Conservation (phyloP, 92 coral and sea anemone species). For the Muricea muricata region DNA sequence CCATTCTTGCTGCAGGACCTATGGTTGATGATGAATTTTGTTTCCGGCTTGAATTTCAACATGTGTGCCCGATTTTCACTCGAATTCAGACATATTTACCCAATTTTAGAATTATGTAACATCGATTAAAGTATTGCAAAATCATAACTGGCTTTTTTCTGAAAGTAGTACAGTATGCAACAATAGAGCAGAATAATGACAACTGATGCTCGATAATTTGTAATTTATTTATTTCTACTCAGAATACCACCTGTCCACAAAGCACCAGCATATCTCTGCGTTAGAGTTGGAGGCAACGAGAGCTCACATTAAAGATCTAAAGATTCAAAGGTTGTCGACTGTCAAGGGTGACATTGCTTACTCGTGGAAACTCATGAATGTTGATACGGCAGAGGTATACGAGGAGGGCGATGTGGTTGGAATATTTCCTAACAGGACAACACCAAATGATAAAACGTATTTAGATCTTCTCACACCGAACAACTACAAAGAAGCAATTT, state of each 20-base stretch:
- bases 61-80: too few relatives aligned
- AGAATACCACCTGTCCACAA: slow-evolving; percentile 9
- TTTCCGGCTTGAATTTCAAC: too few relatives aligned
- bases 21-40: too few relatives aligned
- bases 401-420: slow-evolving; percentile 97
- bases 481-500: slow-evolving; percentile 68
- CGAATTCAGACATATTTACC: too few relatives aligned
- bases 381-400: slow-evolving; percentile 52
- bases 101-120: too few relatives aligned
- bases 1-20: too few relatives aligned
- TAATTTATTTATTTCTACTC: not conserved
- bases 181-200: too few relatives aligned
- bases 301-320: not conserved
- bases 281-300: slow-evolving; percentile 7
- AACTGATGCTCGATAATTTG: not conserved
- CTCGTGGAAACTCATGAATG: slow-evolving; percentile 61
- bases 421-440: slow-evolving; percentile 60
- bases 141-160: too few relatives aligned
- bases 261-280: not conserved
- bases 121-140: too few relatives aligned
- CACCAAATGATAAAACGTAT: slow-evolving; percentile 69
- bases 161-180: too few relatives aligned
- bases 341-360: slow-evolving; percentile 78
- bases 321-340: slow-evolving; percentile 10
- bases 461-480: slow-evolving; percentile 84